Base-by-base conservation (phyloP, 1,140 invertebrate genomes). In the Drosophila ercepeae region DNA sequence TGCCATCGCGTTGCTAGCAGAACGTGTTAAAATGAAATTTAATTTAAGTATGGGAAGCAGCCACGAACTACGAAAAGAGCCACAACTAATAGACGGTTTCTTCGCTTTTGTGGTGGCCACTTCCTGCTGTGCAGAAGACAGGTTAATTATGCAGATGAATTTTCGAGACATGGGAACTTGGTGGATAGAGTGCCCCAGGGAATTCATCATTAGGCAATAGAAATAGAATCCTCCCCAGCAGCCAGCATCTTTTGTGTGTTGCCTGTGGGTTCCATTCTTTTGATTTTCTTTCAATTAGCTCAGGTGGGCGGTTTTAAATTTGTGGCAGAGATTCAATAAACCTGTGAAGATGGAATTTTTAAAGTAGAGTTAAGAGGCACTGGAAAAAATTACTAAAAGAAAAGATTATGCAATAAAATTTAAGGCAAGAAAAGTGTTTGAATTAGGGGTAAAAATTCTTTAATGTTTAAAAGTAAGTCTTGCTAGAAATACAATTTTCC, bases 21-120 rank as follows among this genome's bases (percentile, higher is more conserved):
- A 88, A 81, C 82, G 82, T 82, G 82, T 86, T 88, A 86, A 88
- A 88, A 88, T 59, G 68, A 88, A 81, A 86, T 86, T 86, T 76
- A 88, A 82, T 86, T 88, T 82, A 71, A 71, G 55, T 82, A 86
- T 86, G 82, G 54, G 82, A 86, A 86, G 67, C 52, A 41, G 71
- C 54, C 21, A 45, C 36, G 36, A 39, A n/a, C n/a, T n/a, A n/a
- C n/a, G n/a, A 39, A 58, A 60, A 63, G 51, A 69, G 44, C 42
- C 61, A 60, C 44, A 57, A 64, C 73, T 76, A 84, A 84, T 76
- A 59, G 68, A 76, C 73, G 63, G 63, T 81, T 79, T 68, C 63
- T 65, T 45, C 63, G 76, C 72, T 16, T 81, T 58, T 79, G 45
- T 63, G 46, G 71, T 70, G 73, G 54, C 72, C 57, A 72, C 41